A percentile compares a stretch with the other conserved stretches of the same genome.
phyloP scores from a whole-genome alignment of 2,888 invertebrate species.

The Volucella zonaria region DNA sequence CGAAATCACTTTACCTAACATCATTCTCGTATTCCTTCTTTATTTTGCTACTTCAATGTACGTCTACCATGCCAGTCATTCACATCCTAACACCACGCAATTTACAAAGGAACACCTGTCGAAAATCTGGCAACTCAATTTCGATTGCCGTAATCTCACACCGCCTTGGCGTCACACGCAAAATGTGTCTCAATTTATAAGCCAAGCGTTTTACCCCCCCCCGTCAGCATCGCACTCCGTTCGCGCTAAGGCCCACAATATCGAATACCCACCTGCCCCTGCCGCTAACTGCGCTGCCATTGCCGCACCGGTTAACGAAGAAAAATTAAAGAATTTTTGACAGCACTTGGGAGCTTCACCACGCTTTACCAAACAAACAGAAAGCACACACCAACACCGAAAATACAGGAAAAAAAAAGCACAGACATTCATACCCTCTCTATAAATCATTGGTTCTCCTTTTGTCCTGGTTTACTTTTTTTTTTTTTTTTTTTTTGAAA shows the following conservation, averaged over 20 bases:
- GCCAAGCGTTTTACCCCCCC: conserved; percentile 51
- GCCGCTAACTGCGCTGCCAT: neutral
- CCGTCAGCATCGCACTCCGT: conserved; percentile 23
- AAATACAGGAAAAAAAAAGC: conserved; percentile 19
- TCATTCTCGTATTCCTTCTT: neutral
- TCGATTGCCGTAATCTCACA: conserved; percentile 55
- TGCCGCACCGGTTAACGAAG: conserved; percentile 65
- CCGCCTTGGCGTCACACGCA: conserved; percentile 57
- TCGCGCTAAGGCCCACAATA: too few species aligned
- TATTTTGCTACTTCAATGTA: neutral
- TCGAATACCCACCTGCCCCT: neutral
- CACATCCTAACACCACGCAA: conserved; percentile 53
- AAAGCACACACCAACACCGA: neutral
- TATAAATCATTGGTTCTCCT: conserved; percentile 65
- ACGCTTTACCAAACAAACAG: conserved; percentile 57
- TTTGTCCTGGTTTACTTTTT: conserved; percentile 6
- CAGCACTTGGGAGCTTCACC: conserved; percentile 64
- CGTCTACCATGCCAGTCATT: conserved; percentile 12
- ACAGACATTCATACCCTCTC: conserved; percentile 55
- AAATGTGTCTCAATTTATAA: conserved; percentile 74
- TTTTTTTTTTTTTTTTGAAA: conserved; percentile 23
- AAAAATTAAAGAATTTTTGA: conserved; percentile 73
- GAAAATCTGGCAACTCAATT: conserved; percentile 73
- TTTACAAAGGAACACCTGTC: conserved; percentile 72
- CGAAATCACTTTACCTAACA: conserved; percentile 45